These are phyloP conservation scores for Belonocnema kinseyi DNA, from an alignment of 1,140 invertebrate species.

Conservation along the genomic window DNA sequence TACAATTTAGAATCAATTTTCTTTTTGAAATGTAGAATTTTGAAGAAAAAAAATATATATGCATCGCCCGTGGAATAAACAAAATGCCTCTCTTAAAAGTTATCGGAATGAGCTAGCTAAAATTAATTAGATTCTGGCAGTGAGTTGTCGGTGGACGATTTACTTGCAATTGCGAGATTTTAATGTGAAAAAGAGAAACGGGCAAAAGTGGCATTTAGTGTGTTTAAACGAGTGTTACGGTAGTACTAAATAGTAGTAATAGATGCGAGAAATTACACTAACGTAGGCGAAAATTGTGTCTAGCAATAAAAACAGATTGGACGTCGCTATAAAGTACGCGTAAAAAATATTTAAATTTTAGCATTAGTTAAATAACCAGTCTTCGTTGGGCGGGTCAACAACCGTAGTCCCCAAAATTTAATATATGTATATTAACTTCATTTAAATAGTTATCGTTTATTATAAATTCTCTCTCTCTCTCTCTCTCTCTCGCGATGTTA, in stretches of 20 bases:
- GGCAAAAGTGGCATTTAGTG: constrained; percentile 10
- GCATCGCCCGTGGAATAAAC: background rate
- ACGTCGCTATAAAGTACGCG: constrained; percentile 21
- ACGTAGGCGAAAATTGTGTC: constrained; percentile 27
- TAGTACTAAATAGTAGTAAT: constrained; percentile 8
- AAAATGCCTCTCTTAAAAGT: constrained; percentile 2
- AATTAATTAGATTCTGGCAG: constrained; percentile 1
- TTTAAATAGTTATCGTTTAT: constrained; percentile 43
- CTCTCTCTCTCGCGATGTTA: constrained; percentile 39
- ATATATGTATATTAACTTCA: constrained; percentile 43
- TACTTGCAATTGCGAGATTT: background rate
- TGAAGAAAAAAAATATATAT: background rate
- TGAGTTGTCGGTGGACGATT: background rate
- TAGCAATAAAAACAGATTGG: constrained; percentile 28
- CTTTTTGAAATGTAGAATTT: background rate
- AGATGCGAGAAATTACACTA: constrained; percentile 24
- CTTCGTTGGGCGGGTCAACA: constrained; percentile 68
- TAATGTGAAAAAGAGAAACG: constrained; percentile 2
- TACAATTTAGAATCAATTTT: constrained; percentile 11
- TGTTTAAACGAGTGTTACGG: constrained; percentile 23
- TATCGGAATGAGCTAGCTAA: constrained; percentile 1
- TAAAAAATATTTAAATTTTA: constrained; percentile 63
- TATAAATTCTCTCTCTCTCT: constrained; percentile 42
- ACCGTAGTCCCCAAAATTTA: constrained; percentile 48
- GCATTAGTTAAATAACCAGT: constrained; percentile 73